Evolutionary conservation across 2,797 vertebrate species (phyloP).

Genomic region (Poeciliopsis paucimaculata): DNA sequence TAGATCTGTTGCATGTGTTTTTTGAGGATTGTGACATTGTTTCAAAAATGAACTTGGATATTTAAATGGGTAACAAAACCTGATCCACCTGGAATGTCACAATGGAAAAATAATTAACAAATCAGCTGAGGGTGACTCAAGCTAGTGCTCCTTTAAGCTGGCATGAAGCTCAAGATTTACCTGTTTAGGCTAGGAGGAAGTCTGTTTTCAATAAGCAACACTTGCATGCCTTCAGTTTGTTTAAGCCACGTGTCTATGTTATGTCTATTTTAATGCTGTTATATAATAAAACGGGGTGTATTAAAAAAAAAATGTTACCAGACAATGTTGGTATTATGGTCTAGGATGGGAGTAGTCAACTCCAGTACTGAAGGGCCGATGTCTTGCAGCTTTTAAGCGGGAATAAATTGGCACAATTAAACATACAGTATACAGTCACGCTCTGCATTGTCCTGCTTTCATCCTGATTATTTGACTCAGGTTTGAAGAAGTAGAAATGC

Average conservation of each 20-base stretch:
- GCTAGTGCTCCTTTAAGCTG: conserved; percentile 14
- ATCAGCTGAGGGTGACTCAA: conserved; percentile 27
- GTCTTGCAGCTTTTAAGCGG: too few species aligned
- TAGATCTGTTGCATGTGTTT: not conserved
- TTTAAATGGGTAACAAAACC: conserved; percentile 1
- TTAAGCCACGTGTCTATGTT: conserved; percentile 7
- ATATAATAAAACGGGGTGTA: too few species aligned
- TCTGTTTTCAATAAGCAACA: conserved; percentile 8
- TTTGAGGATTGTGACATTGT: not conserved
- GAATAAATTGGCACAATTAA: too few species aligned
- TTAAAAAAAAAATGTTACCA: not conserved
- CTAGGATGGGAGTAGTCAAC: conserved; percentile 42
- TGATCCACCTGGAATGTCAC: conserved; percentile 2
- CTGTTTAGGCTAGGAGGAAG: conserved; percentile 26
- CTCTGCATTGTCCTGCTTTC: too few species aligned
- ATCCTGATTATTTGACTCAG: too few species aligned
- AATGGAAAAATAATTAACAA: conserved; percentile 21
- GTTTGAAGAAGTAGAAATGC: too few species aligned
- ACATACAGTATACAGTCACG: too few species aligned
- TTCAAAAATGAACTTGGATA: not conserved
- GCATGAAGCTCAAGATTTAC: conserved; percentile 52
- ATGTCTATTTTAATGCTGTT: not conserved
- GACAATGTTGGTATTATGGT: conserved; percentile 55
- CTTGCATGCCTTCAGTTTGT: conserved; percentile 1
- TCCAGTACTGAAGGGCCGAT: too few species aligned